Evolutionary conservation across 1,140 invertebrate genomes (phyloP).

Genomic region (Pristionchus pacificus): DNA sequence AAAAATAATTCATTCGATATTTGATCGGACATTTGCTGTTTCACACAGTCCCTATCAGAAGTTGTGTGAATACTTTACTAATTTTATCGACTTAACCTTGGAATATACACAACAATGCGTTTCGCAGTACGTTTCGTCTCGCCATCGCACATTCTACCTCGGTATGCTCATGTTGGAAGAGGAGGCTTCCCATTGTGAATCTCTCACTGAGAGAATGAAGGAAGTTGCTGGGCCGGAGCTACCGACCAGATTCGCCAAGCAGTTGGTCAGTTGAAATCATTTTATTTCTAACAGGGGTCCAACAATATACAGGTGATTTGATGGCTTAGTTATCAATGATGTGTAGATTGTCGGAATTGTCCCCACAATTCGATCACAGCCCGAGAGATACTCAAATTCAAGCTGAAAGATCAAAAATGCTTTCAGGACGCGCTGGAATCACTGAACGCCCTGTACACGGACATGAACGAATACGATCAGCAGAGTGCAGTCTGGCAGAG

Average conservation of each 20-base stretch:
- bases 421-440: not conserved
- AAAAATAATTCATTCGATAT: too few relatives aligned
- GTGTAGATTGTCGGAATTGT: too few relatives aligned
- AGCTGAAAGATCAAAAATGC: not conserved
- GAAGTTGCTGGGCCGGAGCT: not conserved
- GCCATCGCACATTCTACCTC: not conserved
- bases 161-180: not conserved
- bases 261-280: not conserved
- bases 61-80: too few relatives aligned
- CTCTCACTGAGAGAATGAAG: not conserved
- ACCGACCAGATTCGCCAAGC: not conserved
- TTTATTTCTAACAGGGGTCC: too few relatives aligned
- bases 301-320: not conserved
- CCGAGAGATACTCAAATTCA: too few relatives aligned
- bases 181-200: not conserved
- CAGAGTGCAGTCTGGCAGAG: not conserved
- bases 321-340: too few relatives aligned
- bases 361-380: too few relatives aligned
- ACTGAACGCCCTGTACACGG: not conserved
- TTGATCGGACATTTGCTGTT: too few relatives aligned
- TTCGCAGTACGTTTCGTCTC: not conserved
- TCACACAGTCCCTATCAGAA: too few relatives aligned
- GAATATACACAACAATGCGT: too few relatives aligned
- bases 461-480: not conserved
- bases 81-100: too few relatives aligned